Percentiles rank a stretch among this genome's conserved stretches.
Evolutionary conservation across 2,888 invertebrate genomes (phyloP).

Genomic region (Meliscaeva auricollis): DNA sequence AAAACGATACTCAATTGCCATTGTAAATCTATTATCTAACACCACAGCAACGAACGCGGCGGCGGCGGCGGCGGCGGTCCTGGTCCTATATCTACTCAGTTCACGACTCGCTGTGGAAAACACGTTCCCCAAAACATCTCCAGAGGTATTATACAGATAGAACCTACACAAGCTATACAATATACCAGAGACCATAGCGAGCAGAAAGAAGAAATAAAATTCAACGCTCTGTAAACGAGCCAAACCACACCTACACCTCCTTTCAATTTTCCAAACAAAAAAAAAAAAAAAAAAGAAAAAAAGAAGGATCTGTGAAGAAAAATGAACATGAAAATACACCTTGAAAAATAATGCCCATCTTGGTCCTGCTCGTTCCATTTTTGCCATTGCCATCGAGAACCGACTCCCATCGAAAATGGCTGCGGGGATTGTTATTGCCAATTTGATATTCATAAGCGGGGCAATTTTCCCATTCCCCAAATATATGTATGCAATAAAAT

Average conservation of each 20-base stretch:
- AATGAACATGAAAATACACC: conserved; percentile 40
- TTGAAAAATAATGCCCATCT: conserved; percentile 40
- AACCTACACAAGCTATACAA: background rate
- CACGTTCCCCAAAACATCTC: conserved; percentile 11
- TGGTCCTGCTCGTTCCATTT: background rate
- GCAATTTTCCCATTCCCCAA: conserved; percentile 45
- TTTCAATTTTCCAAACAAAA: background rate
- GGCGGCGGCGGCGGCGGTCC: no score
- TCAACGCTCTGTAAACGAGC: conserved; percentile 58
- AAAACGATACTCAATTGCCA: conserved; percentile 73
- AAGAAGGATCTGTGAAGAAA: conserved; percentile 15
- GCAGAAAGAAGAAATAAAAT: conserved; percentile 54
- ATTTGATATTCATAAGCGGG: conserved; percentile 74
- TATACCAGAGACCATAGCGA: conserved; percentile 21
- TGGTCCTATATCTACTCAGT: background rate
- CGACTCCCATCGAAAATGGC: conserved; percentile 26
- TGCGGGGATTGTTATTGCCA: conserved; percentile 70
- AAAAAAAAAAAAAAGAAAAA: background rate
- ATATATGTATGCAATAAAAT: conserved; percentile 65
- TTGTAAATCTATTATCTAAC: conserved; percentile 73
- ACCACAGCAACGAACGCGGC: conserved; percentile 37
- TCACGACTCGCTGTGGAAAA: no score
- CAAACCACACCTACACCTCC: conserved; percentile 38
- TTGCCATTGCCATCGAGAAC: conserved; percentile 1
- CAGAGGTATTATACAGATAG: background rate